phyloP scores from a whole-genome alignment of 2,113 vertebrate species.

The Cromileptes altivelis region DNA sequence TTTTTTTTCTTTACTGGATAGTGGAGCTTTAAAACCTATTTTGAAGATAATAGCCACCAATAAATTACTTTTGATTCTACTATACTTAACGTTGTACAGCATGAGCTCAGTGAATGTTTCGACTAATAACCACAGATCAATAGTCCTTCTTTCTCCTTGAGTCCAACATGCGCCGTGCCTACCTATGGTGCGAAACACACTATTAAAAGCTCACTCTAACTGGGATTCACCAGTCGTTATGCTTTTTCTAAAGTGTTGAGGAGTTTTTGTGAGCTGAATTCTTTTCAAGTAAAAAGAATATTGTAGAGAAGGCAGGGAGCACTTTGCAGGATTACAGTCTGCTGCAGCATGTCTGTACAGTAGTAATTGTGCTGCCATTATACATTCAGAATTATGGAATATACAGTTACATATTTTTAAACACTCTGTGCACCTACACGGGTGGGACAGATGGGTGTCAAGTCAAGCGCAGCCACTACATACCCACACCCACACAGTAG shows the following conservation, averaged over 20 bases:
- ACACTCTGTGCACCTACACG: not conserved
- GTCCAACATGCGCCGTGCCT: not conserved
- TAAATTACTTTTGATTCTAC: not conserved
- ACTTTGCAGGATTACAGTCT: not conserved
- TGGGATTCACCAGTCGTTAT: not conserved
- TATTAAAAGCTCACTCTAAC: not conserved
- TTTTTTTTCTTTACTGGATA: not conserved
- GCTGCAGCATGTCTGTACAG: not conserved
- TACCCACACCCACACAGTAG: too few species aligned
- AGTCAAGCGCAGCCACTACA: too few species aligned
- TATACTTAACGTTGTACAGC: not conserved
- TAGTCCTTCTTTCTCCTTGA: not conserved
- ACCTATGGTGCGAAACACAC: not conserved
- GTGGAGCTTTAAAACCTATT: not conserved
- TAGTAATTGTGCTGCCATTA: not conserved
- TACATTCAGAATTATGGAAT: not conserved
- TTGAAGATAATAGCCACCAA: not conserved
- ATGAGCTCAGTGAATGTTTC: not conserved
- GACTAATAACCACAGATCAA: slow-evolving; percentile 16
- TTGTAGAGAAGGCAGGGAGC: not conserved
- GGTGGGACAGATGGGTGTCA: not conserved
- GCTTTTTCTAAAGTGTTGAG: not conserved
- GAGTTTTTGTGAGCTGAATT: not conserved
- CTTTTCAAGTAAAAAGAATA: not conserved
- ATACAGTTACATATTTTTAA: not conserved